Evolutionary conservation across 2,113 vertebrate species (phyloP).

Genomic region (Elaphurus davidianus): DNA sequence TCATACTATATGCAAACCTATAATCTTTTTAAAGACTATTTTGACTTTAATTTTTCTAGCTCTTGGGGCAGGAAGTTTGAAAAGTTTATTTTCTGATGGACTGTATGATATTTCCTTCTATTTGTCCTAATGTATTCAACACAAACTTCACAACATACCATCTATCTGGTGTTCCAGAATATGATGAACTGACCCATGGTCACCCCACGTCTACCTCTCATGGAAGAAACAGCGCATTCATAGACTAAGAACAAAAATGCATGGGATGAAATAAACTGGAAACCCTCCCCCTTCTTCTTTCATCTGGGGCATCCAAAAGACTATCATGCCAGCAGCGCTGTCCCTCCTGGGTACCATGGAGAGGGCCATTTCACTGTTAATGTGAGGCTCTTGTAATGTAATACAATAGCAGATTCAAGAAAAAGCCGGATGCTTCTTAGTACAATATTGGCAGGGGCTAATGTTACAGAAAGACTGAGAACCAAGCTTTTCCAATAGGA

Average conservation of each 20-base stretch:
- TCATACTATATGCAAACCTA: background rate
- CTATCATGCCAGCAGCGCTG: background rate
- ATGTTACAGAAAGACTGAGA: background rate
- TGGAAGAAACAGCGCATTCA: background rate
- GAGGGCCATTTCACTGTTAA: background rate
- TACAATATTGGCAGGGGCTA: background rate
- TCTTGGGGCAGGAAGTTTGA: background rate
- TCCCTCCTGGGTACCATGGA: background rate
- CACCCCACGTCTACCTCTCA: background rate
- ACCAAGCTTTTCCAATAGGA: background rate
- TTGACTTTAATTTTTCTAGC: background rate
- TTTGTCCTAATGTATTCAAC: background rate
- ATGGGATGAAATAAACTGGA: background rate
- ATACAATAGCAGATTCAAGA: slow-evolving; percentile 14
- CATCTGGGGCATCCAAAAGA: background rate
- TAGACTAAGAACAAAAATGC: background rate
- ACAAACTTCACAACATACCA: background rate
- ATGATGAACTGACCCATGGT: background rate
- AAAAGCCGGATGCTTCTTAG: slow-evolving; percentile 14
- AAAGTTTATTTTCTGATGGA: background rate
- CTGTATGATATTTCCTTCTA: background rate
- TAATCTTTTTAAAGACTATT: background rate
- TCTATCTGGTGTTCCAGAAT: background rate
- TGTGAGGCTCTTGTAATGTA: background rate
- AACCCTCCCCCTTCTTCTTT: background rate